Evolutionary conservation across 1,140 invertebrate species (phyloP).

Genomic region (Drosophila littoralis): DNA sequence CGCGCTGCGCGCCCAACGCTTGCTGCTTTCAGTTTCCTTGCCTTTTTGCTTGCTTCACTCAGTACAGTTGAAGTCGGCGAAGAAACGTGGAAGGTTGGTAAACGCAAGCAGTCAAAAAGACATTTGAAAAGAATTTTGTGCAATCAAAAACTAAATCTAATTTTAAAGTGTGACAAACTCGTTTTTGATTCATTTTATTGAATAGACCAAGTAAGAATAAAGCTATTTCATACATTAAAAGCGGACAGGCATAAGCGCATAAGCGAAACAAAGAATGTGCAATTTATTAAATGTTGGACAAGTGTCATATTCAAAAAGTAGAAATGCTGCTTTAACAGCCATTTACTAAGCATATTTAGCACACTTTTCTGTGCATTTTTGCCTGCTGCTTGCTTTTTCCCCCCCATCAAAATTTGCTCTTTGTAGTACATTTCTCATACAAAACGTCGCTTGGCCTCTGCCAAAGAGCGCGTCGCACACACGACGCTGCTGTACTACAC

Average conservation of each 20-base stretch:
- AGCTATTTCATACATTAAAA: neutral
- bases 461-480: slow-evolving; percentile 53
- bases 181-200: slow-evolving; percentile 19
- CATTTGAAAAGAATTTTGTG: slow-evolving; percentile 23
- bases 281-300: neutral
- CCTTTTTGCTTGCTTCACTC: slow-evolving; percentile 51
- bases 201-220: neutral
- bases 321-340: neutral
- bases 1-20: slow-evolving; percentile 30
- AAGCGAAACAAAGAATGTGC: slow-evolving; percentile 3
- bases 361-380: slow-evolving; percentile 15
- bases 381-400: slow-evolving; percentile 43
- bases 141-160: slow-evolving; percentile 14
- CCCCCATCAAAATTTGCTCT: slow-evolving; percentile 24
- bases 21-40: slow-evolving; percentile 43
- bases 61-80: slow-evolving; percentile 65
- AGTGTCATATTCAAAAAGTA: neutral
- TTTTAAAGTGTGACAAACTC: slow-evolving; percentile 27
- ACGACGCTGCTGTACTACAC: slow-evolving; percentile 49
- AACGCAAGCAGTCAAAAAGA: slow-evolving; percentile 20
- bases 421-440: slow-evolving; percentile 47
- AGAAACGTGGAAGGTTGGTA: slow-evolving; percentile 69
- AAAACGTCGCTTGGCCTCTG: slow-evolving; percentile 39
- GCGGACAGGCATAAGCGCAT: neutral
- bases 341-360: neutral